Conservation (phyloP, 2,113 vertebrate genomes). For the Apistogramma diplotaenia region DNA sequence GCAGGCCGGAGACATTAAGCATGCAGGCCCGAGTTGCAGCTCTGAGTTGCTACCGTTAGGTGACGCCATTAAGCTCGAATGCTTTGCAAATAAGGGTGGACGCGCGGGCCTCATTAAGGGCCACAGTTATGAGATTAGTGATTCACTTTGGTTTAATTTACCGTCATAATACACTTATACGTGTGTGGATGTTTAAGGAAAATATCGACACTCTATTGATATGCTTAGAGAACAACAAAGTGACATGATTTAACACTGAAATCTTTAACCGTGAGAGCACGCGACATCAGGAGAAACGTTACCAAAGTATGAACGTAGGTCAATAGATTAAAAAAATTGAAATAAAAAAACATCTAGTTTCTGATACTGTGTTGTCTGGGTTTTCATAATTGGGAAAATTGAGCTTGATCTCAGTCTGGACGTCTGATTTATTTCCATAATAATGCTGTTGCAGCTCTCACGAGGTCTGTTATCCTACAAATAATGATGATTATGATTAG, state of each 20-base stretch:
- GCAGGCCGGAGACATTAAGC: constrained; percentile 7
- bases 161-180: neutral
- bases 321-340: neutral
- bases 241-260: neutral
- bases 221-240: neutral
- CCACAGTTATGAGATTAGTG: neutral
- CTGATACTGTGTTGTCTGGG: neutral
- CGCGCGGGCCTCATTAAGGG: neutral
- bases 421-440: neutral
- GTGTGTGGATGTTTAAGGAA: neutral
- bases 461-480: neutral
- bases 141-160: neutral
- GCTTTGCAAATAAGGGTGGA: neutral
- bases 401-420: neutral
- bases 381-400: neutral
- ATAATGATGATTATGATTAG: neutral
- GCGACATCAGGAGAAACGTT: neutral
- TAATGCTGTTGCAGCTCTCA: neutral
- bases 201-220: neutral
- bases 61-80: constrained; percentile 59
- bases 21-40: constrained; percentile 21
- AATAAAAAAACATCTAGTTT: neutral
- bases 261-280: neutral
- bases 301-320: neutral
- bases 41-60: constrained; percentile 28